These are phyloP conservation scores for Aldrovandia affinis DNA, from an alignment of 2,797 vertebrate genomes.

Conservation along the genomic window DNA sequence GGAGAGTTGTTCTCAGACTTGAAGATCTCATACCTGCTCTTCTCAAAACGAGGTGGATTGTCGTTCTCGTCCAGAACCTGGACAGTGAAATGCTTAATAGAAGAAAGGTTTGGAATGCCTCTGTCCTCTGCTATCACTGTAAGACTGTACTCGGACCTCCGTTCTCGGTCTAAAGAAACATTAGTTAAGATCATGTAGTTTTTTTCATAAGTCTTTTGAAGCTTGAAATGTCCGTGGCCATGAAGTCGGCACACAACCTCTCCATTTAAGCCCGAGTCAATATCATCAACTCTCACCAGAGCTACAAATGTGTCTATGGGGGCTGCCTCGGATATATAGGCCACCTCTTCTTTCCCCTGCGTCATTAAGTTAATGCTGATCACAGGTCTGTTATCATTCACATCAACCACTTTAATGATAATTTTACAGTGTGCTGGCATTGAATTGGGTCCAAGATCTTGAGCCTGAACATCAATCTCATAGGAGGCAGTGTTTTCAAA, in stretches of 20 bases:
- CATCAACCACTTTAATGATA: conserved; percentile 89
- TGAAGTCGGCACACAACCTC: conserved; percentile 89
- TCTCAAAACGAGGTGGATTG: conserved; percentile 91
- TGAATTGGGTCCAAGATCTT: conserved; percentile 95
- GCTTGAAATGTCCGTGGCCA: conserved; percentile 91
- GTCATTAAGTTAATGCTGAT: conserved; percentile 93
- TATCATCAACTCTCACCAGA: conserved; percentile 89
- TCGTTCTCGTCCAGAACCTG: conserved; percentile 93
- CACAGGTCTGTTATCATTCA: conserved; percentile 96
- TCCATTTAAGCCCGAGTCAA: conserved; percentile 89
- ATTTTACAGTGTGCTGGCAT: conserved; percentile 98
- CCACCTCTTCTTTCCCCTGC: conserved; percentile 87
- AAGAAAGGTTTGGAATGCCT: conserved; percentile 88
- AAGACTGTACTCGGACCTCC: conserved; percentile 91
- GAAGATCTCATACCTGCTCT: conserved; percentile 88
- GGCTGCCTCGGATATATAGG: conserved; percentile 88
- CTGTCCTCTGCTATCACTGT: conserved; percentile 92
- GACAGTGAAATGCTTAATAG: conserved; percentile 92
- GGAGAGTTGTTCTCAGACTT: conserved; percentile 94
- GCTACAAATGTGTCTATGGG: conserved; percentile 90
- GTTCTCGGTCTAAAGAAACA: conserved; percentile 88
- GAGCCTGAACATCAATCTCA: conserved; percentile 93
- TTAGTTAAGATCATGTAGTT: conserved; percentile 97
- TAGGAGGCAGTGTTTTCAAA: conserved; percentile 87
- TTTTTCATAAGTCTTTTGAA: conserved; percentile 93